Percentiles rank a stretch among this genome's conserved stretches.
These are phyloP conservation scores for Penaeus indicus DNA, from an alignment of 1,140 invertebrate genomes.

Conservation along the genomic window DNA sequence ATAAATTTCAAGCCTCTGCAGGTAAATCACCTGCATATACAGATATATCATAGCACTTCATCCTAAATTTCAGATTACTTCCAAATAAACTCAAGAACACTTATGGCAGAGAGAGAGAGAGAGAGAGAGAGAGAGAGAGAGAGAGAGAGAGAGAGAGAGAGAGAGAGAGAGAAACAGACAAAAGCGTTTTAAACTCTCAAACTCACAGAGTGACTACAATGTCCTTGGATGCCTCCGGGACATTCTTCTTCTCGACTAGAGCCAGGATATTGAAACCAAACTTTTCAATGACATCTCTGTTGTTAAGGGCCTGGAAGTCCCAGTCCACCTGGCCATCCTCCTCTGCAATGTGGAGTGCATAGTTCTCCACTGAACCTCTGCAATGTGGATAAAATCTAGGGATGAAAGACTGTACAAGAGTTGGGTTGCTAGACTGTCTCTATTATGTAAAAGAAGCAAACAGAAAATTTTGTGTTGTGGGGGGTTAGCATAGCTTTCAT, in stretches of 20 bases:
- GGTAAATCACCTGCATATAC: too few relatives aligned
- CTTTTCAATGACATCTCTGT: slow-evolving; percentile 88
- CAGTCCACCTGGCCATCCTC: slow-evolving; percentile 96
- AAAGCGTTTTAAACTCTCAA: background rate
- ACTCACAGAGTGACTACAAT: slow-evolving; percentile 66
- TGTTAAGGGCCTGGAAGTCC: slow-evolving; percentile 92
- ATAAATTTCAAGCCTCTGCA: too few relatives aligned
- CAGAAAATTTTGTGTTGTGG: too few relatives aligned
- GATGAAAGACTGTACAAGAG: background rate
- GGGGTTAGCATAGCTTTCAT: too few relatives aligned
- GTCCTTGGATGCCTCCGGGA: slow-evolving; percentile 39
- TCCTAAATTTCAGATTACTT: too few relatives aligned
- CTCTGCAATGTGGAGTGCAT: slow-evolving; percentile 92
- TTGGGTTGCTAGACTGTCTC: too few relatives aligned
- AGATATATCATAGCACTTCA: too few relatives aligned
- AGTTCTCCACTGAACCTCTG: slow-evolving; percentile 75
- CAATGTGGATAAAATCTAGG: slow-evolving; percentile 57
- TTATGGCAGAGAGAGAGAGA: background rate
- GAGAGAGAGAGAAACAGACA: background rate
- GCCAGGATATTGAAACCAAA: slow-evolving; percentile 92
- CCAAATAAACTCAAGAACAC: too few relatives aligned
- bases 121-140: background rate
- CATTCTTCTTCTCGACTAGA: slow-evolving; percentile 78
- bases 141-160: background rate
- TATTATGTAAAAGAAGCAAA: too few relatives aligned